These are phyloP conservation scores for Manis javanica DNA, from an alignment of 2,797 vertebrate species.

Conservation along the genomic window DNA sequence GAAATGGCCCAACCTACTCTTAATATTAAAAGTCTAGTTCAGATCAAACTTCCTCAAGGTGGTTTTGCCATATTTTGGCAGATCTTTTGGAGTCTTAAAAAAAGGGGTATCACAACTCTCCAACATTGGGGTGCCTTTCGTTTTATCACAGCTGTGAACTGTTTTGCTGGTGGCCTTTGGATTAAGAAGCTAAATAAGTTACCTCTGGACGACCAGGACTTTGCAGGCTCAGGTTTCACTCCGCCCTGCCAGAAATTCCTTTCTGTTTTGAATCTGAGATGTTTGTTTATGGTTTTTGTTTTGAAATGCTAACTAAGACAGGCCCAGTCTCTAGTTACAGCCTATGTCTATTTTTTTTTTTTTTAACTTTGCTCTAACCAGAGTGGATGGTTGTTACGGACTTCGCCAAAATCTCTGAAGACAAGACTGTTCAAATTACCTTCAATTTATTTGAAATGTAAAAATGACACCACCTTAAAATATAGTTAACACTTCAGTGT, in stretches of 20 bases:
- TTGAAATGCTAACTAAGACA: conserved; percentile 78
- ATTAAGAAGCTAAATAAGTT: conserved; percentile 70
- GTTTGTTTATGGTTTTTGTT: conserved; percentile 83
- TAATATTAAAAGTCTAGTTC: not conserved
- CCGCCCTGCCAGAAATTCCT: conserved; percentile 78
- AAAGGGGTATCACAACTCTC: not conserved
- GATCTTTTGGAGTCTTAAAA: conserved; percentile 3
- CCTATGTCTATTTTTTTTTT: conserved; percentile 6
- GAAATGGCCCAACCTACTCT: not conserved
- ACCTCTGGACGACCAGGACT: conserved; percentile 52
- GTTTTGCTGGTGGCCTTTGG: conserved; percentile 56
- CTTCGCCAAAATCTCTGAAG: conserved; percentile 34
- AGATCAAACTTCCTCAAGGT: not conserved
- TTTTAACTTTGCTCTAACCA: not conserved
- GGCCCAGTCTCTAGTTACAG: conserved; percentile 63
- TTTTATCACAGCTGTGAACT: conserved; percentile 56
- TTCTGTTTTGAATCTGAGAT: conserved; percentile 81
- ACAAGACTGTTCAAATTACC: not conserved
- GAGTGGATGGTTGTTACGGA: not conserved
- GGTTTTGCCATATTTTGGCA: not conserved
- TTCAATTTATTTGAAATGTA: conserved; percentile 5
- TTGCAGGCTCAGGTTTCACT: conserved; percentile 69
- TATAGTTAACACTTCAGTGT: conserved; percentile 35
- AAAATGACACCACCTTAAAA: conserved; percentile 48
- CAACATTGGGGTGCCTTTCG: not conserved